Conservation (phyloP, 2,888 invertebrate genomes). For the Nezara viridula region DNA sequence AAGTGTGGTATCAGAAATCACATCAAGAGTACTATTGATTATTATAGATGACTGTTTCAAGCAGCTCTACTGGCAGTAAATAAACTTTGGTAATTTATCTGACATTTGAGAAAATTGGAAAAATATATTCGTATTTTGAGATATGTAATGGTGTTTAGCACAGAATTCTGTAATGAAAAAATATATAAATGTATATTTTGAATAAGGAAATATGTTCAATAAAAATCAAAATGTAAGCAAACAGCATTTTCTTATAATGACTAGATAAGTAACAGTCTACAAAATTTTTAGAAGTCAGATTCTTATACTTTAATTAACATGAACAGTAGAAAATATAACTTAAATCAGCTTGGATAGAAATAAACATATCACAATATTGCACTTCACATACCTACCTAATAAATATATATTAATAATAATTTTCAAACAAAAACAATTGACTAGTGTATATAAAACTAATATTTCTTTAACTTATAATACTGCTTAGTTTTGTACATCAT, state of each 20-base stretch:
- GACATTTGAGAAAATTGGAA: no score
- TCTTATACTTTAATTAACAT: background rate
- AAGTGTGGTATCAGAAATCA: no score
- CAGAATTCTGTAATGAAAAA: slow-evolving; percentile 10
- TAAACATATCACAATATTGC: slow-evolving; percentile 26
- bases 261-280: slow-evolving; percentile 14
- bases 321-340: background rate
- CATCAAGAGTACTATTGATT: no score
- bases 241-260: slow-evolving; percentile 22
- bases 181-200: slow-evolving; percentile 10
- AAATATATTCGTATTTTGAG: slow-evolving; percentile 22
- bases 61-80: no score
- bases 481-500: background rate
- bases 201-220: slow-evolving; percentile 5
- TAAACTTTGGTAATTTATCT: no score
- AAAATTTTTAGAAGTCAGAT: background rate
- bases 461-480: background rate
- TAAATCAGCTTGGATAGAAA: background rate
- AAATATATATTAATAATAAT: background rate
- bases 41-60: no score
- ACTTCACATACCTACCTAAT: background rate
- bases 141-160: slow-evolving; percentile 26
- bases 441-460: background rate
- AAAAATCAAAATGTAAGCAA: slow-evolving; percentile 10
- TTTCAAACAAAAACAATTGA: slow-evolving; percentile 4